These are phyloP conservation scores for Hippasteria phrygiana DNA, from an alignment of 53 echinoderm and acorn worm species.

Conservation along the genomic window DNA sequence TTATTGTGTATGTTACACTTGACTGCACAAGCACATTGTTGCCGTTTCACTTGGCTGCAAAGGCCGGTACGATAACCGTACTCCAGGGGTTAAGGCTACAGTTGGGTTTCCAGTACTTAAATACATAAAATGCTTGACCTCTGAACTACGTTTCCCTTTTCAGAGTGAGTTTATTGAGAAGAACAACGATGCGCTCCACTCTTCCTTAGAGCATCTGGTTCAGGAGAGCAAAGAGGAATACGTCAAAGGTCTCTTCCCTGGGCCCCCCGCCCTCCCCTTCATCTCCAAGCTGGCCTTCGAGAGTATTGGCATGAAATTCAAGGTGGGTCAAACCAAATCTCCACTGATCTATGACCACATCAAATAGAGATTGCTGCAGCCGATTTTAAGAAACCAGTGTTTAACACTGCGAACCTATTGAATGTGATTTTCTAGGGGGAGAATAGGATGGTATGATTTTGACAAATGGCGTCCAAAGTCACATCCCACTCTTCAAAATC, in stretches of 20 bases:
- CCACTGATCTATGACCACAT: background rate
- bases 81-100: no score
- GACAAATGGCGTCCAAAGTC: no score
- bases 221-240: constrained; percentile 92
- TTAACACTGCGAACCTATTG: background rate
- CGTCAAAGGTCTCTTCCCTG: constrained; percentile 87
- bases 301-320: constrained; percentile 97
- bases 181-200: constrained; percentile 98
- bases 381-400: background rate
- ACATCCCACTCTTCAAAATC: no score
- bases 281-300: constrained; percentile 97
- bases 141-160: no score
- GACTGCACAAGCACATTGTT: no score
- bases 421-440: background rate
- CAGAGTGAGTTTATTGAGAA: constrained; percentile 99
- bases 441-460: no score
- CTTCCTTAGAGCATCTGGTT: constrained; percentile 86
- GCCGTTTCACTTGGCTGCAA: no score
- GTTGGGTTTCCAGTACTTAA: no score
- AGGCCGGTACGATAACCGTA: no score
- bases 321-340: constrained; percentile 69
- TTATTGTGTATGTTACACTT: no score
- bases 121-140: no score
- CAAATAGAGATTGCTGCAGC: background rate
- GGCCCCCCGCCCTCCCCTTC: constrained; percentile 38